These are phyloP conservation scores for Actenoides lindsayi DNA, from an alignment of 2,113 vertebrate genomes.

Conservation along the genomic window DNA sequence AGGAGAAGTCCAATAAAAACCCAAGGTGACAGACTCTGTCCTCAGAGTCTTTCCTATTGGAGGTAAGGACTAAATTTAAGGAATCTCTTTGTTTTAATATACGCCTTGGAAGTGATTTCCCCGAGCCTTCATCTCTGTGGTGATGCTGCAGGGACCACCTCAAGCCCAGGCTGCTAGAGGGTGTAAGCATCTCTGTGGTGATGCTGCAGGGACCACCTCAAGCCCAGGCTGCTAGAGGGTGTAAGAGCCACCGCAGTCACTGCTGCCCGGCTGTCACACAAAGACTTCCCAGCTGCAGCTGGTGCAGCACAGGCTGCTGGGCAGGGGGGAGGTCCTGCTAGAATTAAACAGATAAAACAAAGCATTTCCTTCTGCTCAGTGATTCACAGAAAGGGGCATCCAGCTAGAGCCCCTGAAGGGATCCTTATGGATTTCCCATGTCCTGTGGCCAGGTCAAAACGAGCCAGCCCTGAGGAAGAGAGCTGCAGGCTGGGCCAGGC, in stretches of 20 bases:
- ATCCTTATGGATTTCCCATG: neutral
- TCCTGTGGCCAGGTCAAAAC: neutral
- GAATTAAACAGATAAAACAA: neutral
- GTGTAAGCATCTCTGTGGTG: accelerated
- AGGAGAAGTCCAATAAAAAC: neutral
- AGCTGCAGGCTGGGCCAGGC: neutral
- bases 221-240: neutral
- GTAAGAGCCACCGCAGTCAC: neutral
- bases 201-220: neutral
- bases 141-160: neutral
- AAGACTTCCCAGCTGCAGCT: neutral
- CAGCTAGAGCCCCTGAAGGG: neutral
- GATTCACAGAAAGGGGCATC: neutral
- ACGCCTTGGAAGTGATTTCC: neutral
- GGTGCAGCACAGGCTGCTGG: neutral
- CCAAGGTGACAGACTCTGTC: neutral
- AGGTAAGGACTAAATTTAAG: neutral
- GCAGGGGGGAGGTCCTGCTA: neutral
- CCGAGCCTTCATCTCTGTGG: neutral
- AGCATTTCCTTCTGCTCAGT: neutral
- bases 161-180: neutral
- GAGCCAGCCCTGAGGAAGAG: neutral
- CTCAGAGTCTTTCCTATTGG: neutral
- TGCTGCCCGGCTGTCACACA: neutral
- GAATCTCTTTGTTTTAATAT: neutral